Base-by-base conservation (phyloP, 1,140 invertebrate species). In the Aethina tumida region DNA sequence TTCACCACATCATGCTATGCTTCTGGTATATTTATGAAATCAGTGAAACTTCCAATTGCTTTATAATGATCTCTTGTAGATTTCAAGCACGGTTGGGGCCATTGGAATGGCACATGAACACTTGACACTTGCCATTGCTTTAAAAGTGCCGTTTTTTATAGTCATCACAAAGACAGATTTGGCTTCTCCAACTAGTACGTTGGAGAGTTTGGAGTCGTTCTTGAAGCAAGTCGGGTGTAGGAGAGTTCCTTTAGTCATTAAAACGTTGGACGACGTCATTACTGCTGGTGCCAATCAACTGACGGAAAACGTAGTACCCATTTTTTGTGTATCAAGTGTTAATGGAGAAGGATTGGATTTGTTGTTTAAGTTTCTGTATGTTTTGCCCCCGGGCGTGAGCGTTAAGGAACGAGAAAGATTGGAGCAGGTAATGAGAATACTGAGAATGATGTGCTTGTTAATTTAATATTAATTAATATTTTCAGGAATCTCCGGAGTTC, bases 311-410 rank as follows among this genome's bases (percentile, higher is more conserved):
- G 68, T 82, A 34, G 77, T 88, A 25, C 90, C 95, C 6, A 84
- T 98, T 47, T 93, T 98, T 60, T 79, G 76, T 31, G 81, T 96
- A n/a, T 97, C 92, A n/a, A 90, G 84, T 60, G 92, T 98, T 0
- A 90, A 79, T 9, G 95, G 95, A 2, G 70, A 76, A 35, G 90
- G 91, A 6, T 64, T 95, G 2, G 75, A 82, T 47, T 65, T 84
- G 18, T 65, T 95, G 2, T 84, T 84, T 37, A 79, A 74, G 34
- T 93, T 91, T 60, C 64, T 91, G 10, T 73, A 83, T 60, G 64
- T 79, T 21, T 52, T 85, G 4, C 81, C 85, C 13, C 81, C 83
- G 5, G 73, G 74, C 21, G 69, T 78, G 33, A 78, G 70, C 49
- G 63, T 68, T 20, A 75, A 74, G 25, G 83, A 88, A 51, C 69